phyloP scores from a whole-genome alignment of 1,140 invertebrate genomes.

The Nasonia giraulti region DNA sequence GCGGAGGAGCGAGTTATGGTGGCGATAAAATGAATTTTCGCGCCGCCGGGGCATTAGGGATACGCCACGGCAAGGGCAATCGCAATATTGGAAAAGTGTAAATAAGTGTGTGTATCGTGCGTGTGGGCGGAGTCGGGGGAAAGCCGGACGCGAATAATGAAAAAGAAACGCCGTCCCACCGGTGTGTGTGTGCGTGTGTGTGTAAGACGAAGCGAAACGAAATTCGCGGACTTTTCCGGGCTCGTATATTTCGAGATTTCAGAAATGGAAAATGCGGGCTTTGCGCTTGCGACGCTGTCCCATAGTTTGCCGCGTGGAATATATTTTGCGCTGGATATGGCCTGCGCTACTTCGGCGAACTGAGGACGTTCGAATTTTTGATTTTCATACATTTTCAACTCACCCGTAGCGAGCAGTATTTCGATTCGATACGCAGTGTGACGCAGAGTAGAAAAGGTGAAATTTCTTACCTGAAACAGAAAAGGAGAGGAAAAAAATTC shows the following conservation, averaged over 20 bases:
- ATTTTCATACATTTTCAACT: too few relatives aligned
- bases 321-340: neutral
- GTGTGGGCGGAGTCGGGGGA: neutral
- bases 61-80: constrained; percentile 27
- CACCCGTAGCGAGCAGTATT: too few relatives aligned
- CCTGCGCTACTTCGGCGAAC: neutral
- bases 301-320: too few relatives aligned
- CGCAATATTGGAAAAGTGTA: constrained; percentile 62
- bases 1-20: neutral
- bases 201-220: neutral
- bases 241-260: neutral
- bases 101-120: constrained; percentile 48
- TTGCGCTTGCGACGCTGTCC: neutral
- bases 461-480: constrained; percentile 37
- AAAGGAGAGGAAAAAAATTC: neutral
- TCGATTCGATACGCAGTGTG: too few relatives aligned
- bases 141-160: neutral
- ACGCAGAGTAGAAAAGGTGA: neutral
- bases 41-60: constrained; percentile 52
- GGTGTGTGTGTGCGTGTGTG: too few relatives aligned
- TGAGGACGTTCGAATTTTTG: too few relatives aligned
- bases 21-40: constrained; percentile 59
- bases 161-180: neutral
- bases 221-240: neutral
- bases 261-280: neutral